Base-by-base conservation (phyloP, 2,888 invertebrate genomes). In the Notocelia uddmanniana region DNA sequence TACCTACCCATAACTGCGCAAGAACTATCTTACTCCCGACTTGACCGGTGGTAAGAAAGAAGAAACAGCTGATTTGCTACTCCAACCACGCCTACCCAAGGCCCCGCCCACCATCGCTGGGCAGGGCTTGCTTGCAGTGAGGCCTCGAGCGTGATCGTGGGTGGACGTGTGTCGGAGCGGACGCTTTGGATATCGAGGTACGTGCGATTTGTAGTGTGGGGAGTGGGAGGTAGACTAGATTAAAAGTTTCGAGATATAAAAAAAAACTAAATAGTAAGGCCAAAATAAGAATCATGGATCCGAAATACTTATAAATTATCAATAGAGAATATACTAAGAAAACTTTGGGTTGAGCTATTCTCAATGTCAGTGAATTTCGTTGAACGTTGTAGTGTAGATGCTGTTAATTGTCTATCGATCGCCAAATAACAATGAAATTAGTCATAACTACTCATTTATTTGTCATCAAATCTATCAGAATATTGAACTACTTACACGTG, bases 21-120 rank as follows among this genome's bases (percentile, higher is more conserved):
- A 73, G 80, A 77, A 82, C 81, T 80, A 79, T 80, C 79, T 79
- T 81, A 77, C 74, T 74, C 76, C 75, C 78, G 85, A 81, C 83
- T 91, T 84, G 80, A 83, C 83, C 85, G 79, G 83, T 89, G 74
- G 74, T 77, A 88, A 87, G 89, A 89, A 91, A 91, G 91, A 89
- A 68, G 62, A 23, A 60, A 48, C 69, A 74, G 75, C 87, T 89
- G 90, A 93, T 92, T 93, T 91, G 92, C 82, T 81, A 82, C 73
- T 74, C 11, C 72, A 68, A 87, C 76, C 84, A 85, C 93, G 92
- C 93, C 93, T 86, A 90, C 80, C 80, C 1, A 23, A 78, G 26
- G 87, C 90, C 75, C 88, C 93, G 93, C 93, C 93, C 81, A 85
- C 79, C 75, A 50, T 41, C 73, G 74, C 82, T 88, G 89, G 92